Conservation (phyloP, 2,797 vertebrate genomes). For the Spinus olivaceus region DNA sequence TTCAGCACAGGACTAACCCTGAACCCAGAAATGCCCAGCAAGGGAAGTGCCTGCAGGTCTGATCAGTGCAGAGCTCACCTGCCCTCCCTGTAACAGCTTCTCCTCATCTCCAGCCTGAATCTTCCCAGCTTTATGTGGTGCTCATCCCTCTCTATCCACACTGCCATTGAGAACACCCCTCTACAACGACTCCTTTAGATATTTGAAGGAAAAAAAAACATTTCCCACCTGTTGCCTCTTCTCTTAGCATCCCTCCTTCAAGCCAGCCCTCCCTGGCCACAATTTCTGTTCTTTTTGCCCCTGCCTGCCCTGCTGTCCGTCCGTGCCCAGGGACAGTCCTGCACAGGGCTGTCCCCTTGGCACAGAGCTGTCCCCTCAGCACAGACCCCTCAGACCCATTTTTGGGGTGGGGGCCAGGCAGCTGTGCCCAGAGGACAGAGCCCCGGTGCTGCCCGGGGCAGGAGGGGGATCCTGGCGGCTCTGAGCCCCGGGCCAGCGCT, state of each 20-base stretch:
- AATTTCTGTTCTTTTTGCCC: not conserved
- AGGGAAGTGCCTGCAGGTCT: not conserved
- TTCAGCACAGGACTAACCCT: not conserved
- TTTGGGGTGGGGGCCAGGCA: accelerated
- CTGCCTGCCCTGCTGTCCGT: not conserved
- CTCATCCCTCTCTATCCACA: not conserved
- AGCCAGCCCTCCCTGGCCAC: not conserved
- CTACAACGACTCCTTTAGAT: not conserved
- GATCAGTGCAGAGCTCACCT: not conserved
- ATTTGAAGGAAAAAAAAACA: not conserved
- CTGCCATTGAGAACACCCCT: not conserved
- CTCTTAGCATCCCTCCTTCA: not conserved
- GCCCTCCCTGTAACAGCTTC: not conserved
- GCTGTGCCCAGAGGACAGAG: accelerated
- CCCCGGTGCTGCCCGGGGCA: no score
- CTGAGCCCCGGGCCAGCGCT: not conserved
- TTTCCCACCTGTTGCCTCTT: not conserved
- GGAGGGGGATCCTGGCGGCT: not conserved
- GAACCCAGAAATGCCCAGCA: not conserved
- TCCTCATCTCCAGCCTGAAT: not conserved
- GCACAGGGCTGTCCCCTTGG: not conserved
- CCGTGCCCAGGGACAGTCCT: not conserved
- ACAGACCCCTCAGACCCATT: accelerated
- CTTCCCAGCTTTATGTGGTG: not conserved
- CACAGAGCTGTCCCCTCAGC: accelerated